Conservation (phyloP, 2,113 vertebrate genomes). For the Ahaetulla prasina region DNA sequence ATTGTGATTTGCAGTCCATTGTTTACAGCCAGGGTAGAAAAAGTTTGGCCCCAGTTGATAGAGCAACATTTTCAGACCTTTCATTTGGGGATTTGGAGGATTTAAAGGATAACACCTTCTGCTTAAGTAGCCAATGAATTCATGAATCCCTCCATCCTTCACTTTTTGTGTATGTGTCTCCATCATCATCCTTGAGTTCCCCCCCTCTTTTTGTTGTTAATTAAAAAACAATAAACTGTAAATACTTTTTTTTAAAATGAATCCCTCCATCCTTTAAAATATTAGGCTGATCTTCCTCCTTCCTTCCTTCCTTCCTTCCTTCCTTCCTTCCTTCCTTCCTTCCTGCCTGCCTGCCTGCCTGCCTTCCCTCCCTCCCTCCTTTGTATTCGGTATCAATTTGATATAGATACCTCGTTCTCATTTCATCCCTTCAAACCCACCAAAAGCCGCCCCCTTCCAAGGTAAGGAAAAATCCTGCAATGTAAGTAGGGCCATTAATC, state of each 20-base stretch:
- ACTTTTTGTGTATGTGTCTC: background rate
- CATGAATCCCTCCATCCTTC: background rate
- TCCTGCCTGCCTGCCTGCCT: too few relatives aligned
- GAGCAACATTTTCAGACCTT: background rate
- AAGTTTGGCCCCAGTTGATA: background rate
- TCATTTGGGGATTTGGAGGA: background rate
- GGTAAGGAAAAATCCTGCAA: background rate
- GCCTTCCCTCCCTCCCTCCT: too few relatives aligned
- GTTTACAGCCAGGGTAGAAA: background rate
- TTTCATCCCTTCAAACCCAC: background rate
- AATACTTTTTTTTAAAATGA: background rate
- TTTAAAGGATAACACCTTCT: background rate
- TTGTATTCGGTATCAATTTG: background rate
- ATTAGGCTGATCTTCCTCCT: background rate
- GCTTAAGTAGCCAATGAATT: background rate
- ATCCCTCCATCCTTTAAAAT: background rate
- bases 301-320: background rate
- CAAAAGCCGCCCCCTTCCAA: background rate
- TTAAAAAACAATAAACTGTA: background rate
- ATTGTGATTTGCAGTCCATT: background rate
- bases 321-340: background rate
- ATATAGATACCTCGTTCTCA: background rate
- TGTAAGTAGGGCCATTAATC: background rate
- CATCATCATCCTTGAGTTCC: background rate
- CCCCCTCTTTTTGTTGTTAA: background rate